Percentiles rank a stretch among this genome's conserved stretches.
Conservation (phyloP, 2,797 vertebrate genomes). For the Aotus griseimembra region DNA sequence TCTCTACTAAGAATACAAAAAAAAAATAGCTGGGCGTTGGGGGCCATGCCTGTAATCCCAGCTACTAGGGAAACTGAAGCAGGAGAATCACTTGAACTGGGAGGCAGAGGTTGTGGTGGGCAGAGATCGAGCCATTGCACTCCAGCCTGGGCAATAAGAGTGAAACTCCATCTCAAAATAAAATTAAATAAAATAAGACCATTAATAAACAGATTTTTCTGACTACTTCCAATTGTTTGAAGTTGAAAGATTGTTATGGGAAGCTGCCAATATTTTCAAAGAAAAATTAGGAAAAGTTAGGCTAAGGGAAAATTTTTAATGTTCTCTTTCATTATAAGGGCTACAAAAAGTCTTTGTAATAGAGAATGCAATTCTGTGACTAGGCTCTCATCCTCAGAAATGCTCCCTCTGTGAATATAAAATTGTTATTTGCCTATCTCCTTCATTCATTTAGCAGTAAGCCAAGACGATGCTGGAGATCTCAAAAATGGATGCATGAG, state of each 20-base stretch:
- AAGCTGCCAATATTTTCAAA: conserved; percentile 41
- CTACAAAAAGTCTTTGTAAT: conserved; percentile 11
- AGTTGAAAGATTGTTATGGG: background rate
- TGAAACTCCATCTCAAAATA: no score
- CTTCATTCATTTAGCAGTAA: background rate
- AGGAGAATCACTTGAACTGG: no score
- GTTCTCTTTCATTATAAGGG: conserved; percentile 8
- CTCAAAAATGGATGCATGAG: background rate
- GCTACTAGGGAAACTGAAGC: no score
- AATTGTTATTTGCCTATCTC: background rate
- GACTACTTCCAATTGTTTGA: conserved; percentile 21
- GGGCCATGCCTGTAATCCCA: no score
- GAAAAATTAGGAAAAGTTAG: background rate
- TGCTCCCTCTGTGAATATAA: background rate
- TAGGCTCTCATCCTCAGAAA: conserved; percentile 13
- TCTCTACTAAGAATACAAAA: no score
- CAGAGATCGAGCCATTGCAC: no score
- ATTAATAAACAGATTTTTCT: conserved; percentile 11
- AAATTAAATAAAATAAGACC: background rate
- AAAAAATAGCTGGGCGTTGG: no score
- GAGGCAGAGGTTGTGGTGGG: no score
- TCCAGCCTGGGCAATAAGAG: no score
- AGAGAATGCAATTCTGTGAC: conserved; percentile 10
- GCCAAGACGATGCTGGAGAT: background rate
- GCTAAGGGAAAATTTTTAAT: conserved; percentile 10